Conservation (phyloP, 2,888 invertebrate genomes). For the Drosophila cognata region DNA sequence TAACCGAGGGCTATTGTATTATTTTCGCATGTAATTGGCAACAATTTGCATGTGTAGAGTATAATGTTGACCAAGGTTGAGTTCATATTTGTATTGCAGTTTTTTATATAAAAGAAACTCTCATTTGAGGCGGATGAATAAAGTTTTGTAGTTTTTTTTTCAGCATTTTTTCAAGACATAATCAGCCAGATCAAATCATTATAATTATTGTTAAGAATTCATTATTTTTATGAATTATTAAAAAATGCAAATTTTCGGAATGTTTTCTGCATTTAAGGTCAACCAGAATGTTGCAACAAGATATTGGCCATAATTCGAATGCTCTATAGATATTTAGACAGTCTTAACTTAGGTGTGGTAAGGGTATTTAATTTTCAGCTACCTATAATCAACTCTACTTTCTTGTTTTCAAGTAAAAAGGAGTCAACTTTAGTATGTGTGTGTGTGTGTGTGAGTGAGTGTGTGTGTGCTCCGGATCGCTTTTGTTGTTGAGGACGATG, state of each 20-base stretch:
- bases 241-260: not conserved
- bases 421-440: constrained; percentile 49
- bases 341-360: not conserved
- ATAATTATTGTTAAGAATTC: not conserved
- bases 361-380: constrained; percentile 12
- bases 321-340: not conserved
- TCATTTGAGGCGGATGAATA: not conserved
- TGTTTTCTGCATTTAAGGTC: not conserved
- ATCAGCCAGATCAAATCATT: not conserved
- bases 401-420: constrained; percentile 27
- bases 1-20: not conserved
- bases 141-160: not conserved
- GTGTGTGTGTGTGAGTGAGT: constrained; percentile 23
- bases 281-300: not conserved
- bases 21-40: not conserved
- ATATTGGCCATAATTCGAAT: not conserved
- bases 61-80: not conserved
- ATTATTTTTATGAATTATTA: not conserved
- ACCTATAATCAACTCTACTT: not conserved
- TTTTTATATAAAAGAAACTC: not conserved
- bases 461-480: constrained; percentile 38
- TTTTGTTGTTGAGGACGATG: constrained; percentile 48
- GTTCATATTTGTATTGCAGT: not conserved
- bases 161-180: not conserved
- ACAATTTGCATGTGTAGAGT: too few species aligned